Evolutionary conservation across 2,888 invertebrate genomes (phyloP), one percentile per base, ranked within the genome.

Genomic region (Agonopterix subpropinquella): DNA sequence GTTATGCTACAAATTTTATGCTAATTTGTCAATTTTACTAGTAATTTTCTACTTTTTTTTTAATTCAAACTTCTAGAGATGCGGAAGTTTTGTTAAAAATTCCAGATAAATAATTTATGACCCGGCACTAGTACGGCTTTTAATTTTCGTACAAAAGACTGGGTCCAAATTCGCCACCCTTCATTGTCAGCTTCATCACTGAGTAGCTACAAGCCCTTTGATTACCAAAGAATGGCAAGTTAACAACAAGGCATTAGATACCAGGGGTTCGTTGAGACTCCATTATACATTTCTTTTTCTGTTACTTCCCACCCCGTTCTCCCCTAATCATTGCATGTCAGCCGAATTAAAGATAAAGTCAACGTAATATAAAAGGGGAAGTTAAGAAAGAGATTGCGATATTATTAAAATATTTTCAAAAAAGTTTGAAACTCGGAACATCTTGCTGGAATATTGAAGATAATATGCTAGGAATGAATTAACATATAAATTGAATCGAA

Each of bases 271-370:
- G 63, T 52, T 53, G 67, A 60, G 66, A 79, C 73, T 80, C 77
- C 76, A 77, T 82, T 80, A 79, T 67, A 73, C 57, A 68, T 74
- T 75, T 79, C 76, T 73, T 67, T 70, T 65, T 67, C 65, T 67
- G 58, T 64, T 62, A 55, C 64, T 64, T 61, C 56, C 62, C 65
- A 65, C 69, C 67, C 65, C 64, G 52, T 71, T 69, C 62, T 61
- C 67, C 67, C 67, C 63, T 66, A 77, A 78, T 79, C 71, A 75
- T 73, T 67, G 66, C 67, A 71, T 71, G 72, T 72, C 74, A 70
- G 70, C 56, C 55, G 67, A 75, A 76, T 76, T 73, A 77, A 70
- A 78, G 75, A 77, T 73, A 76, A 77, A 74, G 67, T 70, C 65
- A 62, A 65, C 59, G 65, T 59, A 28, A 28, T 67, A 72, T 74